phyloP scores from a whole-genome alignment of 2,113 vertebrate species.

The Spheniscus mendiculus region DNA sequence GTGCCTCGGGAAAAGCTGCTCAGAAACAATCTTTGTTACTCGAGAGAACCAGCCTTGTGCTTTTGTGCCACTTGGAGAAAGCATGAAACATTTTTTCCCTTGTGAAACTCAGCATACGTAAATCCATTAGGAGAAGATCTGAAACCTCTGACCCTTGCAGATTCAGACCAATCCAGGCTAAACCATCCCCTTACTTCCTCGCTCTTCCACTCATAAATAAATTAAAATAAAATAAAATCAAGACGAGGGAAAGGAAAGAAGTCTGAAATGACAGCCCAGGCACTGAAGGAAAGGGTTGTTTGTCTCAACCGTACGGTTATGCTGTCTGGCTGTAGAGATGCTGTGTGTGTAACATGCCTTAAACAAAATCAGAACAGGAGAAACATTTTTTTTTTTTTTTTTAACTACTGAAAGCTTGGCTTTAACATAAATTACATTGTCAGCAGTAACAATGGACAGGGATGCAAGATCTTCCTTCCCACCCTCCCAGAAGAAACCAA shows the following conservation, averaged over 20 bases:
- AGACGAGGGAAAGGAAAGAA: background rate
- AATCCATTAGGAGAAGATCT: background rate
- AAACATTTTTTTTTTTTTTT: background rate
- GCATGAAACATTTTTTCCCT: background rate
- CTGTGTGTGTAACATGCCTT: background rate
- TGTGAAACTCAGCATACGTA: slow-evolving; percentile 1
- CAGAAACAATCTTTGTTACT: slow-evolving; percentile 58
- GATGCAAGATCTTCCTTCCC: background rate
- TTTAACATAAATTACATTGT: background rate
- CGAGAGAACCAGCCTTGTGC: slow-evolving; percentile 12
- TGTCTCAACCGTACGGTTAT: background rate
- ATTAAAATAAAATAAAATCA: background rate
- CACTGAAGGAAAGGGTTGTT: background rate
- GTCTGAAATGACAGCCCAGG: background rate
- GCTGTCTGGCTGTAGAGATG: background rate
- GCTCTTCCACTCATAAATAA: background rate
- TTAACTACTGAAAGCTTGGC: background rate
- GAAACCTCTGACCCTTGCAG: background rate
- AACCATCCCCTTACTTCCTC: background rate
- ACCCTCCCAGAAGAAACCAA: background rate
- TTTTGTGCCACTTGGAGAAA: slow-evolving; percentile 25
- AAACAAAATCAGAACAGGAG: background rate
- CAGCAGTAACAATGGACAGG: background rate
- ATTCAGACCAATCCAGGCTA: background rate
- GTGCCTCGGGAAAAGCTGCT: slow-evolving; percentile 54